Evolutionary conservation across 2,888 invertebrate species (phyloP), one percentile per base, ranked within the genome.

Genomic region (Tetragonisca angustula): DNA sequence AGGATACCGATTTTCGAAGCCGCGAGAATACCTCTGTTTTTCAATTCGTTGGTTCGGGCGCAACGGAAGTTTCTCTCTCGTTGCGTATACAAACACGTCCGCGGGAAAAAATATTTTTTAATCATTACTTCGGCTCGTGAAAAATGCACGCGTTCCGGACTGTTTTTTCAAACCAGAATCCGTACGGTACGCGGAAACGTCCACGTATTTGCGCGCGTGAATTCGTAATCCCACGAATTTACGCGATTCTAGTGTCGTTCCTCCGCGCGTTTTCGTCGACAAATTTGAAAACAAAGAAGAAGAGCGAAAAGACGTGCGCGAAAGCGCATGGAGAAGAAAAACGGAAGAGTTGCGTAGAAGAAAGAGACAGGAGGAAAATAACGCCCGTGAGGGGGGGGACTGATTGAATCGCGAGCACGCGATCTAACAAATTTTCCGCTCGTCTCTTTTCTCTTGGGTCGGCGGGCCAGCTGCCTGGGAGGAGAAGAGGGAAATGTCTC

Each of bases 351-450:
- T 11, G 9, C 43, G 9, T 11, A 43, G 43, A 43, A 43, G 9
- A 43, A 9, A 43, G 43, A 43, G 43, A 11, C 3, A 32, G 32
- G 32, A 32, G 32, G 0, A 32, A 32, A 32, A 9, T 43, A 43
- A 43, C 43, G 43, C 43, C 43, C 43, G 9, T n/a, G n/a, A n/a
- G 9, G 9, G 43, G 9, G 43, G 43, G 43, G 9, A 43, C 43
- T 43, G 43, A 43, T 43, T 43, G 43, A 43, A 43, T 27, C 62
- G 62, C 24, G 24, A 64, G 21, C 36, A 27, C 62, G 36, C 32
- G 69, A 69, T 62, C 27, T 21, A 64, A 59, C n/a, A 59, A 73
- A 78, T 64, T 75, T 68, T 36, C 61, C 13, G 32, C n/a, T 3
- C 43, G 43, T 43, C n/a, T 13, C 2, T 62, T 59, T 11, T n/a